Conservation (phyloP, 2,888 invertebrate genomes). For the Caenorhabditis sinica region DNA sequence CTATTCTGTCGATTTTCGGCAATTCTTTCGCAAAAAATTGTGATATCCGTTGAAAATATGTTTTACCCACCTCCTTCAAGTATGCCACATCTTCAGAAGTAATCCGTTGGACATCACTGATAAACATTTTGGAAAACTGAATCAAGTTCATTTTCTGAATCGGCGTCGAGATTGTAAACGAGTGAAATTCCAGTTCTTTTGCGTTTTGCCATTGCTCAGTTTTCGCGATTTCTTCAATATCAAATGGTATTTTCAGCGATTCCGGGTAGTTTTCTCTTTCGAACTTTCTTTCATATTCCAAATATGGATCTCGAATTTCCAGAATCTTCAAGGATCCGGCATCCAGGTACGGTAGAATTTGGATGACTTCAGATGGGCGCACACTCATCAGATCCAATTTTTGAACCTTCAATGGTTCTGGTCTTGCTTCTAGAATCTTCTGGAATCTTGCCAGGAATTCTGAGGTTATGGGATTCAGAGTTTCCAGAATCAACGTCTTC, state of each 20-base stretch:
- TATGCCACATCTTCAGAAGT: neutral
- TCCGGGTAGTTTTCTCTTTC: no score
- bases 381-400: neutral
- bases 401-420: neutral
- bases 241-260: no score
- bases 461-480: neutral
- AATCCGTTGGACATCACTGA: neutral
- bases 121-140: neutral
- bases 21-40: no score
- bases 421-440: neutral
- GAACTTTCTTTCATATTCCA: neutral
- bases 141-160: conserved; percentile 1
- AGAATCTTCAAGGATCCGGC: neutral
- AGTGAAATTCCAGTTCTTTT: neutral
- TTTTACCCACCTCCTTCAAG: no score
- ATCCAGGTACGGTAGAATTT: neutral
- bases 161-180: neutral
- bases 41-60: no score
- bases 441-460: neutral
- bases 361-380: neutral
- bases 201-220: neutral
- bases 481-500: neutral
- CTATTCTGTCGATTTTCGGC: no score
- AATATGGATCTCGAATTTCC: neutral
- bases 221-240: neutral